phyloP scores from a whole-genome alignment of 1,140 invertebrate genomes.

The Brachionus angularis region DNA sequence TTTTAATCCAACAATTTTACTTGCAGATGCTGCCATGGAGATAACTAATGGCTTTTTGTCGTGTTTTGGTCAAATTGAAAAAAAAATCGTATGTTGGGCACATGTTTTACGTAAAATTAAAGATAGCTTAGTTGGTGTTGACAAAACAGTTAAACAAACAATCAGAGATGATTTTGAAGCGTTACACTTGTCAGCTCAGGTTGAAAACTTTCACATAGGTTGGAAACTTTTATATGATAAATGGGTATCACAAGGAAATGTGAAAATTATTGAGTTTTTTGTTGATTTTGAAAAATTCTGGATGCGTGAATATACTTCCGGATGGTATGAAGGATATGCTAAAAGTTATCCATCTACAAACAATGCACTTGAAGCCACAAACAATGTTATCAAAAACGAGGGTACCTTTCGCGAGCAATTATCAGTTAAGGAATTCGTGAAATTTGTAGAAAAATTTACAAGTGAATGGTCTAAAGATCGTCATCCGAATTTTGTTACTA shows the following conservation, averaged over 20 bases:
- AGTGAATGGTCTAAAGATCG: neutral
- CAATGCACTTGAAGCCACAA: neutral
- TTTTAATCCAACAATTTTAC: neutral
- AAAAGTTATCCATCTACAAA: neutral
- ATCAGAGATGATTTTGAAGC: neutral
- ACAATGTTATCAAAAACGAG: neutral
- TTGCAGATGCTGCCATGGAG: neutral
- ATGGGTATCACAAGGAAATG: neutral
- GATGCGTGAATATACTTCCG: neutral
- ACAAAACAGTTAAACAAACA: neutral
- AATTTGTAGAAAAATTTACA: neutral
- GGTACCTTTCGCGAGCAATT: neutral
- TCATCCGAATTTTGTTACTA: neutral
- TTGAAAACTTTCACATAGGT: neutral
- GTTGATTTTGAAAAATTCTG: neutral
- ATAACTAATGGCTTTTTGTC: conserved; percentile 28
- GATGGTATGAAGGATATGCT: neutral
- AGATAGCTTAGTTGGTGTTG: neutral
- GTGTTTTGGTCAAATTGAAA: neutral
- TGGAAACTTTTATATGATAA: conserved; percentile 15
- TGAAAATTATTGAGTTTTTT: conserved; percentile 2
- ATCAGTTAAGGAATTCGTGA: neutral
- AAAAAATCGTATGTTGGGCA: conserved; percentile 29
- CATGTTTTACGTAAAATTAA: conserved; percentile 17
- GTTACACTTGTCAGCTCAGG: neutral